phyloP scores from a whole-genome alignment of 2,797 vertebrate species.

The Ara ararauna region DNA sequence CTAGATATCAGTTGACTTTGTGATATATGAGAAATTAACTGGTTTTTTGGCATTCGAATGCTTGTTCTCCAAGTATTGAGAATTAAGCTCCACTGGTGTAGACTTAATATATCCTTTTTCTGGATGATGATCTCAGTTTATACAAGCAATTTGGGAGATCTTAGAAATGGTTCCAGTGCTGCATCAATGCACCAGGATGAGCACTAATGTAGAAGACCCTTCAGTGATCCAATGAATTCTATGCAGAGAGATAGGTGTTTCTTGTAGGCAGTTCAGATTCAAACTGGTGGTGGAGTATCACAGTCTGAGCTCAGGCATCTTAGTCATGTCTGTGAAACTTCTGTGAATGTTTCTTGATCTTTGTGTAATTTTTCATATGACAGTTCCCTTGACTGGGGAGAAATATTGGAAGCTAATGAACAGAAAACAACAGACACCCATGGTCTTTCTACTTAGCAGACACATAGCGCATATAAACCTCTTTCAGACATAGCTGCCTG shows the following conservation, averaged over 20 bases:
- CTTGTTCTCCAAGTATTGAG: not conserved
- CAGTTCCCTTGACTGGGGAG: not conserved
- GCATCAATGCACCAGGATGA: not conserved
- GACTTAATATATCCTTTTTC: not conserved
- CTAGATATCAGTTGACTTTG: not conserved
- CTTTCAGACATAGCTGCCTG: not conserved
- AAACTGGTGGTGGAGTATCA: not conserved
- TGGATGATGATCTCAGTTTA: not conserved
- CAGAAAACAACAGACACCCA: not conserved
- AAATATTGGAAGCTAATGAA: not conserved
- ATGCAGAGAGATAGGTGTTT: not conserved
- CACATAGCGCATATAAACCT: rapidly evolving
- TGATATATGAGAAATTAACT: not conserved
- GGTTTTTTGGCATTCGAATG: not conserved
- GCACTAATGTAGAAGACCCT: not conserved
- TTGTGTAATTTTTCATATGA: not conserved
- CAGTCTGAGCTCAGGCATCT: not conserved
- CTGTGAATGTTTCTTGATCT: not conserved
- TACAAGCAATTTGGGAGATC: not conserved
- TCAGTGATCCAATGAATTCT: not conserved
- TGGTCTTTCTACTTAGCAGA: not conserved
- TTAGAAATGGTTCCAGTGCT: not conserved
- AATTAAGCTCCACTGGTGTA: not conserved
- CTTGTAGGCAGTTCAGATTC: not conserved
- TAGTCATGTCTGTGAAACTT: not conserved